Conservation (phyloP, 2,113 vertebrate species). For the Furnarius figulus region DNA sequence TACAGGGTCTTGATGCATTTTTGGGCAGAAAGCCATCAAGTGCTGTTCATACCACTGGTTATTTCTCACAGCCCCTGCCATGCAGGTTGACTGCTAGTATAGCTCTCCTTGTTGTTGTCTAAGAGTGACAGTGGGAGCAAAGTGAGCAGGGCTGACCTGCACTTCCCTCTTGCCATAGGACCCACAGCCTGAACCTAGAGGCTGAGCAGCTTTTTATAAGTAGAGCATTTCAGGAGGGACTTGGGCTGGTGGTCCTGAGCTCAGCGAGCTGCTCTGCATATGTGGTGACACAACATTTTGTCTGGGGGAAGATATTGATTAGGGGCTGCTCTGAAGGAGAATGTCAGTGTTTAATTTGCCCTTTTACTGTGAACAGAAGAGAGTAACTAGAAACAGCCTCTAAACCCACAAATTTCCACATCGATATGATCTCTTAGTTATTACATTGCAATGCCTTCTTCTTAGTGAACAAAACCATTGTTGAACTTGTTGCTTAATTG, state of each 20-base stretch:
- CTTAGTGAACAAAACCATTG: background rate
- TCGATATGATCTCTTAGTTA: background rate
- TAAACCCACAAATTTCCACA: background rate
- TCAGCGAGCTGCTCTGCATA: background rate
- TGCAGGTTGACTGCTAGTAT: background rate
- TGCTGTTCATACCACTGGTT: background rate
- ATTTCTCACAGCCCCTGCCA: background rate
- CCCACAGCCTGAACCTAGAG: background rate
- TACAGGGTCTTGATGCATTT: background rate
- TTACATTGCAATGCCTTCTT: background rate
- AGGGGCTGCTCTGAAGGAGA: background rate
- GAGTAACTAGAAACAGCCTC: background rate
- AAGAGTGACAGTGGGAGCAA: background rate
- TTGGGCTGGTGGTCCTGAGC: background rate
- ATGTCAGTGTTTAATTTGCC: background rate
- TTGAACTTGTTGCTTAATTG: background rate
- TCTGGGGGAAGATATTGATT: background rate
- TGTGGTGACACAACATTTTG: background rate
- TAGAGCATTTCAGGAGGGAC: background rate
- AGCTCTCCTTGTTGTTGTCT: background rate
- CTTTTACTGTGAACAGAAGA: background rate
- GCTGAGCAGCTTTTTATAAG: background rate
- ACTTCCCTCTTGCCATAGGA: background rate
- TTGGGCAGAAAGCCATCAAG: background rate
- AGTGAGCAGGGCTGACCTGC: background rate